Evolutionary conservation across 2,797 vertebrate genomes (phyloP).

Genomic region (Semaprochilodus insignis): DNA sequence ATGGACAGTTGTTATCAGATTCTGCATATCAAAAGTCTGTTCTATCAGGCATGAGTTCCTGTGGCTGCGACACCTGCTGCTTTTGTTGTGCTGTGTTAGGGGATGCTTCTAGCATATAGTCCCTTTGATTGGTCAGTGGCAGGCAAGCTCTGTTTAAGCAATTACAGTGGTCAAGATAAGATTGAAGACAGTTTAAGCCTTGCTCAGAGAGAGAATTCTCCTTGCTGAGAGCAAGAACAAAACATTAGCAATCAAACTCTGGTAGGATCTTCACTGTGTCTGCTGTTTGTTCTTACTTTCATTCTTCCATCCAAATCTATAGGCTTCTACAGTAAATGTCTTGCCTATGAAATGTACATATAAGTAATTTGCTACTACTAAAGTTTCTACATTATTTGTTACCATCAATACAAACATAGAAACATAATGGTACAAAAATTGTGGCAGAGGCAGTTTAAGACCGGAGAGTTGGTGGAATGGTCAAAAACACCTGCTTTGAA

Average conservation of each 20-base stretch:
- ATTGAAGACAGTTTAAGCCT: constrained; percentile 2
- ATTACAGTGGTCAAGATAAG: not conserved
- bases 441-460: too few species aligned
- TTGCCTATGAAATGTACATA: too few species aligned
- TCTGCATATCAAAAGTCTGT: not conserved
- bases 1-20: not conserved
- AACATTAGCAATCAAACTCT: not conserved
- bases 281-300: not conserved
- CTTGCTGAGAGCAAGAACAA: constrained; percentile 8
- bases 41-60: not conserved
- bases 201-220: constrained; percentile 7
- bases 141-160: not conserved
- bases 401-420: too few species aligned
- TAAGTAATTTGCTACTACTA: too few species aligned
- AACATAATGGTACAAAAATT: too few species aligned
- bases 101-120: not conserved
- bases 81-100: not conserved
- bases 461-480: too few species aligned
- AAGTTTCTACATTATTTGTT: too few species aligned
- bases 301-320: too few species aligned
- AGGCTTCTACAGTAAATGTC: too few species aligned
- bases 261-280: not conserved
- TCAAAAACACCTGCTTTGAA: too few species aligned
- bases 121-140: not conserved
- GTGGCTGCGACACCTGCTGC: not conserved